Evolutionary conservation across 1,140 invertebrate species (phyloP), one percentile per base, ranked within the genome.

Genomic region (Himalopsyche phryganea): DNA sequence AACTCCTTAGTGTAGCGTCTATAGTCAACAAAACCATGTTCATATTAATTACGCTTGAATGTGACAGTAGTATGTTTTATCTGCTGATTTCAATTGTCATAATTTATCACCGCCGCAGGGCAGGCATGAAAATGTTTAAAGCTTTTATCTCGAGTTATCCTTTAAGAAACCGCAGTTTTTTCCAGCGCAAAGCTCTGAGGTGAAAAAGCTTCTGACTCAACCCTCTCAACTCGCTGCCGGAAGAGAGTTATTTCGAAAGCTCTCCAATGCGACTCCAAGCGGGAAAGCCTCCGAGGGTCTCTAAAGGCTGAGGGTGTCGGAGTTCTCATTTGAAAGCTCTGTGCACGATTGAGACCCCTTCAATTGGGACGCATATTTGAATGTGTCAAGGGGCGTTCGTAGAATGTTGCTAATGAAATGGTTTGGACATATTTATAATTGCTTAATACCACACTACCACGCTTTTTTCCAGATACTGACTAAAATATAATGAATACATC

Each of bases 271-370:
- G 38, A 32, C 38, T 38, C 32, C 11, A 38, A 41, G 36, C 17
- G 41, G 35, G 41, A 51, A 41, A 19, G 35, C 41, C 49, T 49
- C 36, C 6, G 19, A 13, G 13, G 38, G 49, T 23, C 35, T 18
- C 23, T 51, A 11, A 28, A 28, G 6, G 32, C 48, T 19, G 49
- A 41, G 18, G 35, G 35, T 15, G 19, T n/a, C 36, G 19, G 32
- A 28, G 23, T 28, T 9, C 23, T 28, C n/a, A 23, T 6, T 51
- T 42, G 19, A 10, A 35, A 50, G 32, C 38, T 15, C 5, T 40
- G 49, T 35, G 49, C 41, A 41, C 41, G 49, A 51, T 51, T 51
- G 49, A 51, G 49, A 40, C 49, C 19, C 36, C 19, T 51, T 20
- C 23, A 41, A 51, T 41, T 20, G 49, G 20, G 49, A 51, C 49